Evolutionary conservation across 1,140 invertebrate genomes (phyloP).

Genomic region (Pachypeltis micranthus): DNA sequence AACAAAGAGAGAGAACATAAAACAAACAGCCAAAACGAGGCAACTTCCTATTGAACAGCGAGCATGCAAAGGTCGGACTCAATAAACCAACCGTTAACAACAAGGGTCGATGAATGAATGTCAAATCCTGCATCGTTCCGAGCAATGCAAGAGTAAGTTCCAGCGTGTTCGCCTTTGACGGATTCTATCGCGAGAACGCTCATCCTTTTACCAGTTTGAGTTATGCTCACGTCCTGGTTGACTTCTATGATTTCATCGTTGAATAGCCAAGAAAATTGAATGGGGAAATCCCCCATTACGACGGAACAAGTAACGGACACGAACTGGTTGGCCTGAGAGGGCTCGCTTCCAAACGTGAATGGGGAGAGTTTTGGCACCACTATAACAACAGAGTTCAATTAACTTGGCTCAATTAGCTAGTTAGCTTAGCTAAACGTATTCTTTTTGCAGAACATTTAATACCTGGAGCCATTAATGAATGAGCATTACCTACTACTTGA

Average conservation of each 20-base stretch:
- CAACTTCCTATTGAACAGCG: constrained; percentile 40
- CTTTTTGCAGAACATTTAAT: too few relatives aligned
- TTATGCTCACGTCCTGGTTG: constrained; percentile 43
- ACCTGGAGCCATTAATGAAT: too few relatives aligned
- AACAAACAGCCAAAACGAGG: too few relatives aligned
- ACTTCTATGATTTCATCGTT: constrained; percentile 34
- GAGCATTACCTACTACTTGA: too few relatives aligned
- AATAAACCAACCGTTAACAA: constrained; percentile 30
- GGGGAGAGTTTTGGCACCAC: constrained; percentile 49
- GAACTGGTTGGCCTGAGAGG: constrained; percentile 32
- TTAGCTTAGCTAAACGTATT: too few relatives aligned
- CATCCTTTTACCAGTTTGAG: constrained; percentile 53
- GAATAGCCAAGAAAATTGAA: constrained; percentile 53
- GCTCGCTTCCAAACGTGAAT: constrained; percentile 46
- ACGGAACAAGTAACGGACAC: constrained; percentile 53
- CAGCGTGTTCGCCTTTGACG: constrained; percentile 42
- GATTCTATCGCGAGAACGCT: constrained; percentile 35
- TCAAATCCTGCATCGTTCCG: constrained; percentile 52
- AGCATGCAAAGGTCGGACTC: too few relatives aligned
- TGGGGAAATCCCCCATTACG: constrained; percentile 56
- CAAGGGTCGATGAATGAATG: constrained; percentile 23
- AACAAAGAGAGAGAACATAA: too few relatives aligned
- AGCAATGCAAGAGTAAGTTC: constrained; percentile 50
- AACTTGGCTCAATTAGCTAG: too few relatives aligned
- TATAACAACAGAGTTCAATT: too few relatives aligned